These are phyloP conservation scores for Stictonetta naevosa DNA, from an alignment of 2,113 vertebrate species.

Conservation along the genomic window DNA sequence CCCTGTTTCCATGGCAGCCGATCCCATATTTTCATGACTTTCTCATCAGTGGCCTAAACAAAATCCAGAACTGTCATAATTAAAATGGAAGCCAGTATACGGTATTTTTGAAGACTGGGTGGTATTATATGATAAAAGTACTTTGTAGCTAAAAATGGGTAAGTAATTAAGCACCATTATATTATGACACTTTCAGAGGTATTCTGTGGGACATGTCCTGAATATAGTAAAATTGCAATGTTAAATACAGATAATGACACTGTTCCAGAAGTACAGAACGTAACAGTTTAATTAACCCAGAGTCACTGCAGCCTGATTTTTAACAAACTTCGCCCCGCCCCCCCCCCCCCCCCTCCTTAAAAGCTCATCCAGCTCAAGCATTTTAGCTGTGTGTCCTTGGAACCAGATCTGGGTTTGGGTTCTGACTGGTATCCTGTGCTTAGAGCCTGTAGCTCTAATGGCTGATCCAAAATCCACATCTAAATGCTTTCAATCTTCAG, in stretches of 20 bases:
- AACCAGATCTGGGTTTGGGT: neutral
- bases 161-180: slow-evolving; percentile 61
- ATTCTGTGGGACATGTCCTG: neutral
- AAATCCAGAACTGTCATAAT: slow-evolving; percentile 23
- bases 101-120: neutral
- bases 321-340: neutral
- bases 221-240: slow-evolving; percentile 3
- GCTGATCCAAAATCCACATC: neutral
- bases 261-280: slow-evolving; percentile 16
- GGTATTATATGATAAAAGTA: neutral
- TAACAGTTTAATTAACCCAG: slow-evolving; percentile 21
- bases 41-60: slow-evolving; percentile 41
- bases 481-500: neutral
- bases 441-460: neutral
- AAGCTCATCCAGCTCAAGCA: neutral
- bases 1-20: slow-evolving; percentile 49
- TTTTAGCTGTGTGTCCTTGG: neutral
- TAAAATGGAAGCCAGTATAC: slow-evolving; percentile 13
- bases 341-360: neutral
- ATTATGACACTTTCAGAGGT: neutral
- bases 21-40: neutral
- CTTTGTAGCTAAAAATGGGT: neutral
- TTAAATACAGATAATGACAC: slow-evolving; percentile 46
- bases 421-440: neutral
- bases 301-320: neutral